Base-by-base conservation (phyloP, 2,888 invertebrate species). In the Caenorhabditis angaria region DNA sequence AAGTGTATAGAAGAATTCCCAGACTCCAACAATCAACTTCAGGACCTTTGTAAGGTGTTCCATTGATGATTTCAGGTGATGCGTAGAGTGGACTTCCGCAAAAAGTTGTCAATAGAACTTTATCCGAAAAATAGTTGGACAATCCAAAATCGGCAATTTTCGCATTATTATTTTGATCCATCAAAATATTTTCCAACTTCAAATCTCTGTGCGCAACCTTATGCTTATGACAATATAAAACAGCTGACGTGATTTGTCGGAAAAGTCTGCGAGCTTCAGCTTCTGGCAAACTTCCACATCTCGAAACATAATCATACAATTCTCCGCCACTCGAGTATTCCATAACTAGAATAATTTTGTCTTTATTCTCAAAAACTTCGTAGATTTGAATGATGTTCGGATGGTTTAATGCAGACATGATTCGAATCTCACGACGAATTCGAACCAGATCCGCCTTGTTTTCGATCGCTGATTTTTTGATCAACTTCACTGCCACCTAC, bases 291-390 rank as follows among this genome's bases (percentile, higher is more conserved):
- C 75, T 75, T 22, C 78, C 80, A 60, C 71, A 70, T 61, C 82
- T 93, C 91, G 94, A 94, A 28, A 97, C 91, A 90, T 94, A 97
- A 90, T 97, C 97, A 88, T 97, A 99, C 32, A 99, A 90, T 90
- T 99, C 99, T 70, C 99, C 97, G 69, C 97, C 97, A 71, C 94
- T 94, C 79, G 97, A 97, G 89, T 96, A 97, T 90, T 99, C 97
- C 97, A 99, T 97, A 35, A 99, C 97, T 80, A 99, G 91, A 83
- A 99, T 96, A 92, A 99, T 97, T 90, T 97, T 96, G 90, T 99
- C 97, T 87, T 94, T 93, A 90, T 97, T 99, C 91, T 99, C 99
- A 90, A 99, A 99, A 84, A 99, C 97, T 93, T 99, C 99, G 90
- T 95, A 95, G 88, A 99, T 97, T 90, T 97, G 96, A 89, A 99